Evolutionary conservation across 2,113 vertebrate genomes (phyloP).

Genomic region (Alaudala cheleensis): DNA sequence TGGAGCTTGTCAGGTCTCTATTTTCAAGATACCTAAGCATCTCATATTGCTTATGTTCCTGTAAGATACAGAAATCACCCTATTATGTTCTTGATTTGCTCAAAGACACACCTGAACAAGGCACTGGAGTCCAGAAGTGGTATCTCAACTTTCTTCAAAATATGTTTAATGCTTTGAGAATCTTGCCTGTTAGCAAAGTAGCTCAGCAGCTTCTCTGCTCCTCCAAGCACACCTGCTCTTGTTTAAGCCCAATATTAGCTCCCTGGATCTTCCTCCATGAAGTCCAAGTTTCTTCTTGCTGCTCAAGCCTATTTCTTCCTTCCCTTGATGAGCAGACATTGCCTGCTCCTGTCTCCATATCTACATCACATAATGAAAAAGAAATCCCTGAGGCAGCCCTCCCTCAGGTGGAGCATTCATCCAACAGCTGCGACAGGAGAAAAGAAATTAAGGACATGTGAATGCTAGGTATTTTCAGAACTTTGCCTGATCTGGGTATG

Average conservation of each 20-base stretch:
- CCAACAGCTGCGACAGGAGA: neutral
- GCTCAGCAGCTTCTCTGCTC: neutral
- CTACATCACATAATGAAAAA: neutral
- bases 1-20: neutral
- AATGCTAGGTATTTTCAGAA: conserved; percentile 8
- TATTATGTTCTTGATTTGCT: neutral
- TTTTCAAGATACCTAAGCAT: neutral
- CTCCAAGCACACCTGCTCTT: neutral
- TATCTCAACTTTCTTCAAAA: neutral
- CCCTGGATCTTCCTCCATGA: neutral
- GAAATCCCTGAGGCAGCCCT: neutral
- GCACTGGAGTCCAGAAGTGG: neutral
- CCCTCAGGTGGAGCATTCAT: neutral
- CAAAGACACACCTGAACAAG: neutral
- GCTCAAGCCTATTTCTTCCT: neutral
- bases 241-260: neutral
- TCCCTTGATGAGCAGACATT: neutral
- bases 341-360: neutral
- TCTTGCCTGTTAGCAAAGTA: neutral
- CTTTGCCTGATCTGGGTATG: neutral
- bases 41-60: neutral
- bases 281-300: neutral
- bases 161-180: neutral
- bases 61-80: neutral
- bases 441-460: neutral